These are phyloP conservation scores for Galaxias olidus DNA, from an alignment of 2,797 vertebrate species.

Conservation along the genomic window DNA sequence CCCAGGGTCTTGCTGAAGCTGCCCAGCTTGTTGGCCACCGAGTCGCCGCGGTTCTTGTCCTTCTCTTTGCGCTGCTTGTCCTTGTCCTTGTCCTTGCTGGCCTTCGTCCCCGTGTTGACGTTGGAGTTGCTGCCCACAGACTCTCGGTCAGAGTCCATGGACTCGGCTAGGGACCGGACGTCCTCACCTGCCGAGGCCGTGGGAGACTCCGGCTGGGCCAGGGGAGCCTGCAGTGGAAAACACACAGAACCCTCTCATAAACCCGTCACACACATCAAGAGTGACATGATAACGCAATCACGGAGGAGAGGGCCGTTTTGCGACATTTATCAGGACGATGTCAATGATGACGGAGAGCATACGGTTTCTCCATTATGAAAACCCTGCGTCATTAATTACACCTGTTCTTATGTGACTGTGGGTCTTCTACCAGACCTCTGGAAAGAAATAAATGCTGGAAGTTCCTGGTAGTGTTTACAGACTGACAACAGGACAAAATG, in stretches of 20 bases:
- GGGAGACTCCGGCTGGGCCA: constrained; percentile 84
- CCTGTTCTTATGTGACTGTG: too few relatives aligned
- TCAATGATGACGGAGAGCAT: too few relatives aligned
- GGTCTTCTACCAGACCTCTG: too few relatives aligned
- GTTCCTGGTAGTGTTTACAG: constrained; percentile 13
- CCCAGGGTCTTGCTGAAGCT: constrained; percentile 98
- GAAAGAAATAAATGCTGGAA: neutral
- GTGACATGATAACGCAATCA: too few relatives aligned
- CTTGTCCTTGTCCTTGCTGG: constrained; percentile 77
- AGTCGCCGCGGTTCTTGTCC: constrained; percentile 82
- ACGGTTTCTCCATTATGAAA: too few relatives aligned
- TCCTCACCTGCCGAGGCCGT: constrained; percentile 83
- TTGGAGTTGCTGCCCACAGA: constrained; percentile 84
- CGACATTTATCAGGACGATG: too few relatives aligned
- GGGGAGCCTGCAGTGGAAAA: constrained; percentile 71
- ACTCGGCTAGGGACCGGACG: constrained; percentile 82
- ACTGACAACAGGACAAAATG: constrained; percentile 39
- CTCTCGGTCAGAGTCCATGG: constrained; percentile 83
- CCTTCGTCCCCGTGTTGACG: constrained; percentile 76
- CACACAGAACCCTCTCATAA: too few relatives aligned
- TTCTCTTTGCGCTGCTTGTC: constrained; percentile 49
- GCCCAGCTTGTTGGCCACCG: constrained; percentile 97
- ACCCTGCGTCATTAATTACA: too few relatives aligned
- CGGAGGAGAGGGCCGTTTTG: too few relatives aligned
- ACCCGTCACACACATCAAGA: too few relatives aligned